phyloP scores from a whole-genome alignment of 2,888 invertebrate genomes.

The Cotesia congregata region DNA sequence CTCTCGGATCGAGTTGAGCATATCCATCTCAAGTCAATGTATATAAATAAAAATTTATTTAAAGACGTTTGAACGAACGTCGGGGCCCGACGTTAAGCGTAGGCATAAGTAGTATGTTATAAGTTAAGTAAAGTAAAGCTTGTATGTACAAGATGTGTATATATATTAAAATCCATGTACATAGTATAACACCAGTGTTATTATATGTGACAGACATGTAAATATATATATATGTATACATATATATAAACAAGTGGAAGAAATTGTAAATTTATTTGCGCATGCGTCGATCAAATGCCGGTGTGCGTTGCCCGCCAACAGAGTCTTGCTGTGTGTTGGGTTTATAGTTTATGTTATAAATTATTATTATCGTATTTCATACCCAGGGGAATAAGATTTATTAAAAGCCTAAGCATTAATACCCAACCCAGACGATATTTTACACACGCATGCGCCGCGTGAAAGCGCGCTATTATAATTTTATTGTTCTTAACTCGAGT shows the following conservation, averaged over 20 bases:
- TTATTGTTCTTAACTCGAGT: slow-evolving; percentile 39
- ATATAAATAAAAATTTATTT: slow-evolving; percentile 69
- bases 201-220: slow-evolving; percentile 12
- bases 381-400: slow-evolving; percentile 63
- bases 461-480: slow-evolving; percentile 43
- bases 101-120: slow-evolving; percentile 50
- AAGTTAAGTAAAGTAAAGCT: slow-evolving; percentile 29
- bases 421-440: slow-evolving; percentile 58
- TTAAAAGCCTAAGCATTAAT: slow-evolving; percentile 65
- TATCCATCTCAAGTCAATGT: slow-evolving; percentile 63
- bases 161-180: slow-evolving; percentile 9
- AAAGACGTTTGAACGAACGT: slow-evolving; percentile 59
- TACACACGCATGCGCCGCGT: slow-evolving; percentile 38
- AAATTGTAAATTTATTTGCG: slow-evolving; percentile 28
- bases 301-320: slow-evolving; percentile 30
- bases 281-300: slow-evolving; percentile 32
- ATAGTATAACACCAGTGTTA: slow-evolving; percentile 19
- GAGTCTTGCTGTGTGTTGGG: slow-evolving; percentile 51
- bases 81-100: slow-evolving; percentile 46
- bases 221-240: slow-evolving; percentile 30
- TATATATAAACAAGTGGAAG: slow-evolving; percentile 30
- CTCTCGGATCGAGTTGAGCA: slow-evolving; percentile 59
- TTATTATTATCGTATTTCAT: slow-evolving; percentile 68
- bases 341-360: slow-evolving; percentile 68
- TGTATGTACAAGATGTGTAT: slow-evolving; percentile 30